Base-by-base conservation (phyloP, 2,888 invertebrate species). In the Seira ritae region DNA sequence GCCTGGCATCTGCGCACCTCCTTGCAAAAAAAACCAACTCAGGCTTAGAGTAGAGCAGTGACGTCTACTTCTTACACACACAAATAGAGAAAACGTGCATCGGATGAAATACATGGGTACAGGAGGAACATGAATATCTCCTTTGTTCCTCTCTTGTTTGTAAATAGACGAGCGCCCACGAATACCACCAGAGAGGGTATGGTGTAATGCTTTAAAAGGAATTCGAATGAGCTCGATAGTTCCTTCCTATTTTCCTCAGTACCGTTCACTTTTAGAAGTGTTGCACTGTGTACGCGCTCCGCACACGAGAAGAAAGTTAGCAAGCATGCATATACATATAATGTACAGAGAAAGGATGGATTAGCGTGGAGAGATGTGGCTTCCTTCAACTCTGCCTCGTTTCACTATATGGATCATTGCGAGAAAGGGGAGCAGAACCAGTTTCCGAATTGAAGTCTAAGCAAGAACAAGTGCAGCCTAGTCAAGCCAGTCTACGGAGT, bases 361-460 rank as follows among this genome's bases (percentile, higher is more conserved):
- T 50, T 50, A 50, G 50, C 15, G 12, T 50, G 50, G 50, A 50
- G 15, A n/a, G 50, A 50, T 3, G 15, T 50, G 50, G 50, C 50
- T 12, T 31, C 31, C 31, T 31, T 50, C 15, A 8, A 15, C 50
- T 31, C 8, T 31, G 17, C n/a, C n/a, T n/a, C n/a, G n/a, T n/a
- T n/a, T n/a, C n/a, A 3, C 50, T 50, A 12, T n/a, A 50, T 50
- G 50, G 50, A 50, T 50, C 50, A 50, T 50, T 50, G 50, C 17
- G 31, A 17, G 60, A 55, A 31, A 68, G n/a, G 55, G 17, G 76
- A 60, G 55, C 67, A 50, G 24, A 24, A 67, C n/a, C 67, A 76
- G 76, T 76, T 76, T 76, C 31, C 55, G 66, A 50, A 76, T 66
- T 17, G 68, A 50, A 68, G 67, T 68, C 55, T n/a, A 6, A 8